Evolutionary conservation across 2,888 invertebrate genomes (phyloP).

Genomic region (Malthinus flaveolus): DNA sequence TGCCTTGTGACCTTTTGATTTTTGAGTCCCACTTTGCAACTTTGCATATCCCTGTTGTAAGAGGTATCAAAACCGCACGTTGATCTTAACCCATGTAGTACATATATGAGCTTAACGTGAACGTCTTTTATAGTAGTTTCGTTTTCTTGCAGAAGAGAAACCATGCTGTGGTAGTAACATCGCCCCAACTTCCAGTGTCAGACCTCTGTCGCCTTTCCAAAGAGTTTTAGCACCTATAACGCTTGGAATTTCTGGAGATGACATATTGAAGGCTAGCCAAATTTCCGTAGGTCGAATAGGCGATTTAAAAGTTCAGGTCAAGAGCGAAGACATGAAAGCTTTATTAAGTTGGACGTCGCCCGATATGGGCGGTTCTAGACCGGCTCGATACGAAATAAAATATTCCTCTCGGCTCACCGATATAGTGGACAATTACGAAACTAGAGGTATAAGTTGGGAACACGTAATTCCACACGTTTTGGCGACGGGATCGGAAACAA

Average conservation of each 20-base stretch:
- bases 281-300: constrained; percentile 58
- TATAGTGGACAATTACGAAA: constrained; percentile 57
- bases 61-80: too few species aligned
- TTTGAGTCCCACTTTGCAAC: too few species aligned
- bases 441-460: constrained; percentile 53
- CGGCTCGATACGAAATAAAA: constrained; percentile 59
- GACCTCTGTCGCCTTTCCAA: constrained; percentile 58
- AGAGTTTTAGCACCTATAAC: constrained; percentile 57
- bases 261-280: constrained; percentile 46
- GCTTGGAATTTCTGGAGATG: constrained; percentile 52
- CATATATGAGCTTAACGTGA: too few species aligned
- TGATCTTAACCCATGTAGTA: too few species aligned
- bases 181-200: constrained; percentile 54
- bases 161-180: constrained; percentile 59
- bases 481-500: constrained; percentile 58
- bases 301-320: constrained; percentile 57
- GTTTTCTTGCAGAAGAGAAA: constrained; percentile 45
- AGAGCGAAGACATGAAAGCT: constrained; percentile 55
- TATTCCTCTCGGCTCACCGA: constrained; percentile 54
- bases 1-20: too few species aligned
- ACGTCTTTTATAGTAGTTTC: constrained; percentile 7
- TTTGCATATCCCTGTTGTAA: too few species aligned
- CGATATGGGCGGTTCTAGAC: constrained; percentile 59
- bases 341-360: constrained; percentile 64
- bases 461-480: constrained; percentile 55